Evolutionary conservation across 2,113 vertebrate genomes (phyloP), one percentile per base, ranked within the genome.

Genomic region (Epinephelus moara): DNA sequence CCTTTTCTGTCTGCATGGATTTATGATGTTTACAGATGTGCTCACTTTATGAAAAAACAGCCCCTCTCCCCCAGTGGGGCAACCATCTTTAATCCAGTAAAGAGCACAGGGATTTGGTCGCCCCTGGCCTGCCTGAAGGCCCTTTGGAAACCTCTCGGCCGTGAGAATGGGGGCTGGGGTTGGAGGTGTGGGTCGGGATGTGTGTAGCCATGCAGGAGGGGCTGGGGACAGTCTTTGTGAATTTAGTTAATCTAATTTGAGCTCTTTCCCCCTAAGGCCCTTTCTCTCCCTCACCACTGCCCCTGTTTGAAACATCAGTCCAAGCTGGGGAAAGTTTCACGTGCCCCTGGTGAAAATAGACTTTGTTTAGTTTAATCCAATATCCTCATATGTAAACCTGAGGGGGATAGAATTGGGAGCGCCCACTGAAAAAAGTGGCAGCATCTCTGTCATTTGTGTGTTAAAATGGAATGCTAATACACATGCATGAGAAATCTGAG

Each of bases 171-270:
- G 92, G 86, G 86, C 73, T 85, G 81, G 85, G 85, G 74, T 87
- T 89, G 88, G 88, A 94, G 94, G 92, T 94, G 91, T 92, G 82
- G 88, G 85, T 57, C 50, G 81, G 91, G 90, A 84, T 91, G 90
- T 90, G 91, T 90, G 86, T 90, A 90, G 82, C 86, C 78, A 82
- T 93, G 89, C 86, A 89, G 90, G 84, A 87, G 86, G 87, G 89
- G 86, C 85, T 50, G 80, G 91, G 92, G 90, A 88, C 80, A 89
- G 90, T 93, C 94, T 95, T 95, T 95, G 93, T 95, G 92, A 95
- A 94, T 94, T 91, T 93, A 85, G 81, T 89, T 94, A 95, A 94
- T 94, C 92, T 94, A 94, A 95, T 95, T 95, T 94, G 90, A 93
- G 90, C 88, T 92, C 75, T 92, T 88, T 84, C 78, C 89, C 86